Base-by-base conservation (phyloP, 1,140 invertebrate species). In the Halesus radiatus region DNA sequence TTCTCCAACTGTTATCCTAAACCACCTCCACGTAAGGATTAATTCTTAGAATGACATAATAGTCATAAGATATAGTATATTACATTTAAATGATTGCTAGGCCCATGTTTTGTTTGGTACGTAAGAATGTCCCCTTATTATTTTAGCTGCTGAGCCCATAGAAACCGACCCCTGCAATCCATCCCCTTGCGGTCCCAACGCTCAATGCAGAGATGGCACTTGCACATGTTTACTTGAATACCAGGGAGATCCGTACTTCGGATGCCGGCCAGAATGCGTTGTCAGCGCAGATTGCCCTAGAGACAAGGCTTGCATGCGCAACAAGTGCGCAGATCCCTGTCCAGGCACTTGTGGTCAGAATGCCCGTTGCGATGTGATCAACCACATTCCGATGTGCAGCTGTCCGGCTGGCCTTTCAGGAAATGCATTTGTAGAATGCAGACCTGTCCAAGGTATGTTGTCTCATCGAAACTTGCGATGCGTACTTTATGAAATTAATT, bases 251-350 rank as follows among this genome's bases (percentile, higher is more conserved):
- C 89, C 89, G 6, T 90, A 89, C 78, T 84, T 88, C 62, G 87
- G 85, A 22, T 95, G 94, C 86, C 89, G 92, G 84, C 92, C 93
- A 18, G 93, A 94, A 87, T 95, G 94, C 86, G 88, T 92, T 5
- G 85, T 92, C 0, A 93, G 91, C 83, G 93, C 92, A 0, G 94
- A 95, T 83, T 95, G 94, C 87, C 83, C 90, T 13, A 86, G 90
- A 64, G 91, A 90, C 81, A 89, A 90, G 87, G 92, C 94, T n/a
- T 96, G 95, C 84, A 89, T 92, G 16, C 93, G 92, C 85, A 93
- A 94, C 80, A 94, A 93, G 87, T 96, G 95, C 85, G 88, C 85
- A 37, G 91, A 96, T 87, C 94, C 94, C 54, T 96, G 95, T 84
- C 89, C 90, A 22, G 91, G 93, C 32, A 93, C 93, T 83, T 96